Evolutionary conservation across 2,888 invertebrate genomes (phyloP).

Genomic region (Chesias legatella): DNA sequence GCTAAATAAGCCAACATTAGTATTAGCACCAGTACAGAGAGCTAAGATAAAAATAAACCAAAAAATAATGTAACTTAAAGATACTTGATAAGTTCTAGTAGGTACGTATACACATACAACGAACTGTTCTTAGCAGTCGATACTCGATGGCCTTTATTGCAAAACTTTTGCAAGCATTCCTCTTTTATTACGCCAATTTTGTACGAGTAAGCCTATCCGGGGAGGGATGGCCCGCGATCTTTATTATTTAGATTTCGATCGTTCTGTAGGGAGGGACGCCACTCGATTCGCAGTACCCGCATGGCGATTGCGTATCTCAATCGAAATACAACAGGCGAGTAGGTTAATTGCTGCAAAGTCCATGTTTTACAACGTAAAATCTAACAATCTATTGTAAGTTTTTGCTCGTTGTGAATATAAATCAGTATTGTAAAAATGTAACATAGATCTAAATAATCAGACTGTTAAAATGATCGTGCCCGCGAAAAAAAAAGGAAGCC

Average conservation of each 20-base stretch:
- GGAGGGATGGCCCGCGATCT: slow-evolving; percentile 60
- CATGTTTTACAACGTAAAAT: no score
- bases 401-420: neutral
- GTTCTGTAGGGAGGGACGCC: slow-evolving; percentile 32
- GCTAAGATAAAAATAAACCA: neutral
- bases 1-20: no score
- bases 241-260: slow-evolving; percentile 78
- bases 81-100: slow-evolving; percentile 30
- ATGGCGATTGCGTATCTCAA: no score
- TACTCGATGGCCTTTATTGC: slow-evolving; percentile 78
- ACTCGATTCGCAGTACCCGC: slow-evolving; percentile 3
- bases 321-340: no score
- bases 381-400: neutral
- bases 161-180: slow-evolving; percentile 78
- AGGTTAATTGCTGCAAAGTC: no score
- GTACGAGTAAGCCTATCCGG: slow-evolving; percentile 75
- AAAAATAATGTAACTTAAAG: slow-evolving; percentile 22
- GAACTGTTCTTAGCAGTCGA: slow-evolving; percentile 79
- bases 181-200: slow-evolving; percentile 80
- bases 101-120: slow-evolving; percentile 26
- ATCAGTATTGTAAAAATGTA: no score
- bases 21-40: no score
- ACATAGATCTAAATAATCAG: no score
- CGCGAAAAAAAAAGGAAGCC: no score
- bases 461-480: no score